Evolutionary conservation across 2,888 invertebrate species (phyloP).

Genomic region (Pandemis corylana): DNA sequence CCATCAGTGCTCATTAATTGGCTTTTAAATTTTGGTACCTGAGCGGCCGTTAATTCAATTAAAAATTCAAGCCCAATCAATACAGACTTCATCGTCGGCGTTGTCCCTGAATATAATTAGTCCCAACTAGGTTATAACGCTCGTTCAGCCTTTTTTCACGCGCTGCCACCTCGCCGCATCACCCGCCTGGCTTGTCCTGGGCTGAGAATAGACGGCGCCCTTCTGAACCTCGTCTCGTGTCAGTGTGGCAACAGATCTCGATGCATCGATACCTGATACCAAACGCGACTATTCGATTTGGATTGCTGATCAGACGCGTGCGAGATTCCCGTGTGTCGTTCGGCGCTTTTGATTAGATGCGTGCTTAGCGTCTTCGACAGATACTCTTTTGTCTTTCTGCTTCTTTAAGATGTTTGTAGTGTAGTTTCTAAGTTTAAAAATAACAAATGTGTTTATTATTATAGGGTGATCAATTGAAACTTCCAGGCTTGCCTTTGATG

Average conservation of each 20-base stretch:
- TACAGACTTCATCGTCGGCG: constrained; percentile 15
- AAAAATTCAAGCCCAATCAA: constrained; percentile 36
- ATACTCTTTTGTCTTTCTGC: neutral
- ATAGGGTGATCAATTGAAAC: neutral
- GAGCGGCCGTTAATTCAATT: constrained; percentile 27
- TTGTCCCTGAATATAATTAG: constrained; percentile 43
- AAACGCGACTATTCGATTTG: constrained; percentile 27
- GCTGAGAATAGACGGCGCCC: constrained; percentile 67
- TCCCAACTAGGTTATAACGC: constrained; percentile 65
- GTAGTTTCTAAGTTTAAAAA: neutral
- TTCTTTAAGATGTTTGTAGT: neutral
- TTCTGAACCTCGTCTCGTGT: constrained; percentile 52
- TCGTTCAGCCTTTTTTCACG: constrained; percentile 60
- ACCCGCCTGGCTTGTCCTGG: constrained; percentile 61
- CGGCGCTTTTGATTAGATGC: constrained; percentile 10
- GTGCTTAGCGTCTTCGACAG: neutral
- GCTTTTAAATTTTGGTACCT: constrained; percentile 12
- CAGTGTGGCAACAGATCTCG: constrained; percentile 63
- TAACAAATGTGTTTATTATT: neutral
- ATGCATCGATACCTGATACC: constrained; percentile 45
- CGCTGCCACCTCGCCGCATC: constrained; percentile 59
- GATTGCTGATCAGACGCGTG: constrained; percentile 19
- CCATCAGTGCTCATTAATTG: constrained; percentile 4
- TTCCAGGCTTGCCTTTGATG: constrained; percentile 1
- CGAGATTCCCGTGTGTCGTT: constrained; percentile 9